Percentiles rank a stretch among this genome's conserved stretches.
These are phyloP conservation scores for Tragulus kanchil DNA, from an alignment of 2,113 vertebrate species.

Conservation along the genomic window DNA sequence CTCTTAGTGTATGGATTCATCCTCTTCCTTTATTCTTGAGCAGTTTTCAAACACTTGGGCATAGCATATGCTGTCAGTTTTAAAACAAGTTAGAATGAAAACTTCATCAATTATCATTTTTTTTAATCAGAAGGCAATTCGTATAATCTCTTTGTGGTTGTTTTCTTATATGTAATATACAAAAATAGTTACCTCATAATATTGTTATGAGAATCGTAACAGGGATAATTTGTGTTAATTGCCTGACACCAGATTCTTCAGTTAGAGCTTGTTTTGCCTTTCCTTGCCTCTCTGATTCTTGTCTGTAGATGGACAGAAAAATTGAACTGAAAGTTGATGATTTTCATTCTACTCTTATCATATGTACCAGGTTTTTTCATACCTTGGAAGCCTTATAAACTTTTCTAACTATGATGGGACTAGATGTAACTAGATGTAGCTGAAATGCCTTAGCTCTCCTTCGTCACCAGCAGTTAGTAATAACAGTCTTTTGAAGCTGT, in stretches of 20 bases:
- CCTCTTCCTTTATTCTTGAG: background rate
- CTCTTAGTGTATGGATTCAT: background rate
- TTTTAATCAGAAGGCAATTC: background rate
- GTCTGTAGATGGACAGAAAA: background rate
- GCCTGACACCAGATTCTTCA: background rate
- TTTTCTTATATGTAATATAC: background rate
- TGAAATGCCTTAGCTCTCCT: background rate
- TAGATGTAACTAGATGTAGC: no score
- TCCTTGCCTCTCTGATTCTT: background rate
- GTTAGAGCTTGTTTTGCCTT: background rate
- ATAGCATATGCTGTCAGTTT: background rate
- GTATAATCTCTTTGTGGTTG: background rate
- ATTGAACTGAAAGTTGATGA: background rate
- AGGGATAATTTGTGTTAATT: slow-evolving; percentile 4
- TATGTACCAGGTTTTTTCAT: background rate
- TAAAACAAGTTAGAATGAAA: slow-evolving; percentile 23
- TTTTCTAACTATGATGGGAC: background rate
- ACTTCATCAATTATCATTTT: background rate
- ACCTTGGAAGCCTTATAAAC: background rate
- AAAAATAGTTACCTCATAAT: background rate
- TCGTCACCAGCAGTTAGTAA: background rate
- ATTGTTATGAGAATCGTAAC: background rate
- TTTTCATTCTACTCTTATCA: slow-evolving; percentile 39
- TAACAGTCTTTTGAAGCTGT: background rate
- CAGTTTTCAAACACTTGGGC: background rate